Evolutionary conservation across 2,113 vertebrate genomes (phyloP).

Genomic region (Atractosteus spatula): DNA sequence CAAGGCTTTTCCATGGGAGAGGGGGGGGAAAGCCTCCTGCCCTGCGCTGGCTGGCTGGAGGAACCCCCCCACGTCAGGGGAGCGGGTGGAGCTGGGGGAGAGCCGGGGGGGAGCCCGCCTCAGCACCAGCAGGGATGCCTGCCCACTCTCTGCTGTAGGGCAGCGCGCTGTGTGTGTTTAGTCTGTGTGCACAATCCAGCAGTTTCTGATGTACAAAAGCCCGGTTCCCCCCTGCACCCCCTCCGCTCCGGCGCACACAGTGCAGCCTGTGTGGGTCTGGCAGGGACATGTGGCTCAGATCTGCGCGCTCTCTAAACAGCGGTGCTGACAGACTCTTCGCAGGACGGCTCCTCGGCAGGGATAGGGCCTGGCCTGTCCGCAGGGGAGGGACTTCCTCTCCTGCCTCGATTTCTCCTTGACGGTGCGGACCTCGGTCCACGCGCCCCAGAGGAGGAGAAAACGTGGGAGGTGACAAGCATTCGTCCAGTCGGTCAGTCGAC

Average conservation of each 20-base stretch:
- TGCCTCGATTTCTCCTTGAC: no score
- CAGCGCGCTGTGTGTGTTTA: slow-evolving; percentile 11
- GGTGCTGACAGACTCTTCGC: slow-evolving; percentile 53
- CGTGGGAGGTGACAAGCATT: no score
- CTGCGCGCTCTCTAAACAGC: slow-evolving; percentile 31
- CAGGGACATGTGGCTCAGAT: slow-evolving; percentile 35
- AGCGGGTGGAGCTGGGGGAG: no score
- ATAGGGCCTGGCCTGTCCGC: no score
- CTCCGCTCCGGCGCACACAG: slow-evolving; percentile 14
- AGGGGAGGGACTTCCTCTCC: not conserved
- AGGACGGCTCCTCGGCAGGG: slow-evolving; percentile 18
- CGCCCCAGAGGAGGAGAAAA: no score
- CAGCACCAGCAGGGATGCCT: not conserved
- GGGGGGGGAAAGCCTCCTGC: no score
- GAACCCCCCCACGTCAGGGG: not conserved
- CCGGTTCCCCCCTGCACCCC: not conserved
- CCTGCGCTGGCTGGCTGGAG: no score
- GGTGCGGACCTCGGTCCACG: no score
- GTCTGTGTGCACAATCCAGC: slow-evolving; percentile 14
- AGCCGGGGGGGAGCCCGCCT: no score
- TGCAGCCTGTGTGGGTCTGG: slow-evolving; percentile 31
- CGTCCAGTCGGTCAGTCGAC: no score
- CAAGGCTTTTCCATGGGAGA: no score
- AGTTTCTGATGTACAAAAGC: not conserved
- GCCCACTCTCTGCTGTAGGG: not conserved